Evolutionary conservation across 2,888 invertebrate species (phyloP).

Genomic region (Eremobia ochroleuca): DNA sequence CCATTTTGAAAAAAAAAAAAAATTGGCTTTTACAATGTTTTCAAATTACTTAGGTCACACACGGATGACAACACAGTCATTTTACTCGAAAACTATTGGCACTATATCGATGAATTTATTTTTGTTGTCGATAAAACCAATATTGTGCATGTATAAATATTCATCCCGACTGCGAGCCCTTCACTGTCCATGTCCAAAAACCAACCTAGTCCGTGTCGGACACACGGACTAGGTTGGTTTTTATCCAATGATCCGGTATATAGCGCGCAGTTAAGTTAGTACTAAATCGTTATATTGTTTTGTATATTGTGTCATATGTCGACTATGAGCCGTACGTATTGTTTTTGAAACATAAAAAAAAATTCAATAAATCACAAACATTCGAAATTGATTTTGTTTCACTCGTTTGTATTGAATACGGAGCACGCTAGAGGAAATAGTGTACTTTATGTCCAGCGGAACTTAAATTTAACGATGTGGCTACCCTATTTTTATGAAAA

Average conservation of each 20-base stretch:
- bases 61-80: no score
- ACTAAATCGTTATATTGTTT: background rate
- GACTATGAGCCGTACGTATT: background rate
- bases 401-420: constrained; percentile 28
- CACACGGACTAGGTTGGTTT: background rate
- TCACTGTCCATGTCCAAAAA: background rate
- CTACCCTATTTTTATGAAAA: background rate
- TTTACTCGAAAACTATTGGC: background rate
- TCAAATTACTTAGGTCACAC: no score
- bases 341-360: constrained; percentile 15
- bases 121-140: background rate
- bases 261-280: background rate
- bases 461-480: constrained; percentile 11
- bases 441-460: constrained; percentile 5
- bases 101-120: background rate
- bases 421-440: constrained; percentile 35
- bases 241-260: background rate
- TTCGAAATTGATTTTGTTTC: constrained; percentile 38
- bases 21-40: no score
- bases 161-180: no score
- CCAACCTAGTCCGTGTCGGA: no score
- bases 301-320: constrained; percentile 13
- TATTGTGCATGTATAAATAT: background rate
- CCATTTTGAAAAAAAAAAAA: no score
- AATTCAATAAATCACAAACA: constrained; percentile 37